Conservation (phyloP, 2,888 invertebrate genomes). For the Saturnia japonica region DNA sequence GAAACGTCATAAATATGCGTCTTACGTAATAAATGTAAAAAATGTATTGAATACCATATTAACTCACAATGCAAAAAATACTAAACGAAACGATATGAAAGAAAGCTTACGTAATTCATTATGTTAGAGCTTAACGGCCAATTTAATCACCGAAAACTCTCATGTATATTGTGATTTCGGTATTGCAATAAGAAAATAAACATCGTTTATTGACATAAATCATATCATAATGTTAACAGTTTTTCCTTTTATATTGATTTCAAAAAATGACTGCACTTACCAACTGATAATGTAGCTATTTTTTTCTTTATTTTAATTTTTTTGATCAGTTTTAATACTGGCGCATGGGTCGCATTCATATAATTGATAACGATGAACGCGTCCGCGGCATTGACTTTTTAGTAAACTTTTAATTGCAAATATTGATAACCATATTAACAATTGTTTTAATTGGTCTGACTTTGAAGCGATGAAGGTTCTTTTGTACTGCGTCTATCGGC, state of each 20-base stretch:
- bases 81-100: background rate
- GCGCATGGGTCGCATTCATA: background rate
- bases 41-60: background rate
- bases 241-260: too few relatives aligned
- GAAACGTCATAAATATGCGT: background rate
- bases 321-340: too few relatives aligned
- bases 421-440: background rate
- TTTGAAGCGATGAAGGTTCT: background rate
- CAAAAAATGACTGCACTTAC: background rate
- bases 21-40: background rate
- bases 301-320: background rate
- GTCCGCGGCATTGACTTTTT: background rate
- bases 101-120: background rate
- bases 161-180: background rate
- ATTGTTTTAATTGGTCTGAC: background rate
- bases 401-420: background rate
- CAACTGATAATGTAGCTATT: too few relatives aligned
- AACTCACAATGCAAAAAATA: background rate
- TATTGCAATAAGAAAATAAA: background rate
- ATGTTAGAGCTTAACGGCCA: too few relatives aligned
- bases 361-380: background rate
- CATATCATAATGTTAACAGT: background rate
- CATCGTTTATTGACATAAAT: background rate
- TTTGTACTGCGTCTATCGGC: background rate
- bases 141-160: background rate